Percentiles rank a stretch among this genome's conserved stretches.
Conservation (phyloP, 2,113 vertebrate species). For the Nesogale talazaci region DNA sequence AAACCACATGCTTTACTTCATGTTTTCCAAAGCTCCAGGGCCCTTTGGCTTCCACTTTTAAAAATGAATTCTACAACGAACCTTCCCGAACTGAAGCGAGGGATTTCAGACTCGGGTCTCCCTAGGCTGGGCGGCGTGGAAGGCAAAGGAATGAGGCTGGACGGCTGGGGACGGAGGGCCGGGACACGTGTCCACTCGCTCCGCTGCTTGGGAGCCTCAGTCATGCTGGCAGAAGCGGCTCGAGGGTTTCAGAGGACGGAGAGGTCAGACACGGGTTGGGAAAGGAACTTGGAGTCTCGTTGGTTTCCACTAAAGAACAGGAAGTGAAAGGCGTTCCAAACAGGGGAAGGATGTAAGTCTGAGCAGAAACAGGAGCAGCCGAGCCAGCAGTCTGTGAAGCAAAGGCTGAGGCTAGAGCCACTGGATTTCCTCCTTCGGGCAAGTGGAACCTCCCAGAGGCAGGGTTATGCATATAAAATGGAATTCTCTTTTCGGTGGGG, state of each 20-base stretch:
- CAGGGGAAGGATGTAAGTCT: not conserved
- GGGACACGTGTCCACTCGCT: no score
- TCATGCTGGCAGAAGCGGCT: not conserved
- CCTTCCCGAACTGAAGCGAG: conserved; percentile 1
- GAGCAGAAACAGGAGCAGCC: not conserved
- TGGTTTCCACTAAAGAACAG: not conserved
- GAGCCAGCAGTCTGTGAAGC: not conserved
- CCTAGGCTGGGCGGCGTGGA: not conserved
- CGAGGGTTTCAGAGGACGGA: not conserved
- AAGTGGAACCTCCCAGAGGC: not conserved
- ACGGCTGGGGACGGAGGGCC: no score
- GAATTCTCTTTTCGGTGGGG: no score
- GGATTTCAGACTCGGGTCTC: not conserved
- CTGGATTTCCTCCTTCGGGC: not conserved
- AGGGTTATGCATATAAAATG: not conserved
- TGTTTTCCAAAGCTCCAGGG: conserved; percentile 42
- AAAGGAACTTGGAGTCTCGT: not conserved
- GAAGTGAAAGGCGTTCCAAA: not conserved
- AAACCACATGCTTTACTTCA: not conserved
- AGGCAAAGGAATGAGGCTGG: not conserved
- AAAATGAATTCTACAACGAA: conserved; percentile 34
- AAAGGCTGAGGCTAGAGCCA: not conserved
- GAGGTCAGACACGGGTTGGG: not conserved
- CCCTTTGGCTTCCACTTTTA: not conserved
- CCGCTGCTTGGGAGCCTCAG: no score